Evolutionary conservation across 2,113 vertebrate genomes (phyloP).

Genomic region (Tichodroma muraria): DNA sequence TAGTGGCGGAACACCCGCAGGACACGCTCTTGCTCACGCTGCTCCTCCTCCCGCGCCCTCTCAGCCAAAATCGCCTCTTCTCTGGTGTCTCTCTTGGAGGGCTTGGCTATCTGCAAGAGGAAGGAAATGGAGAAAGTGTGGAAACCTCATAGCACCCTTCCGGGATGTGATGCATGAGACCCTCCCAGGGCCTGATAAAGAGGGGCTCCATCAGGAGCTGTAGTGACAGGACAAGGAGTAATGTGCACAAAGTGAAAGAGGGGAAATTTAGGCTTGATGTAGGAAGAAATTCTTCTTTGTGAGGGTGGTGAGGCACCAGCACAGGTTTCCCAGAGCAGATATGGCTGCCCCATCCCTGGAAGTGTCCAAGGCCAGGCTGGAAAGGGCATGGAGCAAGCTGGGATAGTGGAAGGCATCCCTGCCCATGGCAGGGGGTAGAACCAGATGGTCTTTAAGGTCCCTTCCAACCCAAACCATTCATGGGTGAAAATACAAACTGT

Average conservation of each 20-base stretch:
- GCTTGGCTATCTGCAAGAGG: slow-evolving; percentile 67
- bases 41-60: not conserved
- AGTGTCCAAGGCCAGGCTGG: not conserved
- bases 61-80: not conserved
- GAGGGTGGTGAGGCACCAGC: rapidly evolving
- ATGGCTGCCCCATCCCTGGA: not conserved
- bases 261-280: no score
- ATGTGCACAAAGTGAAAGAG: not conserved
- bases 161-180: not conserved
- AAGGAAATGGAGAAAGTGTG: not conserved
- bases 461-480: not conserved
- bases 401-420: not conserved
- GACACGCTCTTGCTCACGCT: rapidly evolving
- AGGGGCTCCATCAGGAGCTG: not conserved
- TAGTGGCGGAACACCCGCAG: not conserved
- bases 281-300: not conserved
- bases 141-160: no score
- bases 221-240: not conserved
- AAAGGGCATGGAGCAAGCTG: rapidly evolving
- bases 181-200: not conserved
- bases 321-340: not conserved
- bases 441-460: not conserved
- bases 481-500: not conserved
- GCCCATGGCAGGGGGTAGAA: not conserved
- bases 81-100: rapidly evolving